Evolutionary conservation across 2,113 vertebrate genomes (phyloP).

Genomic region (Dasyurus viverrinus): DNA sequence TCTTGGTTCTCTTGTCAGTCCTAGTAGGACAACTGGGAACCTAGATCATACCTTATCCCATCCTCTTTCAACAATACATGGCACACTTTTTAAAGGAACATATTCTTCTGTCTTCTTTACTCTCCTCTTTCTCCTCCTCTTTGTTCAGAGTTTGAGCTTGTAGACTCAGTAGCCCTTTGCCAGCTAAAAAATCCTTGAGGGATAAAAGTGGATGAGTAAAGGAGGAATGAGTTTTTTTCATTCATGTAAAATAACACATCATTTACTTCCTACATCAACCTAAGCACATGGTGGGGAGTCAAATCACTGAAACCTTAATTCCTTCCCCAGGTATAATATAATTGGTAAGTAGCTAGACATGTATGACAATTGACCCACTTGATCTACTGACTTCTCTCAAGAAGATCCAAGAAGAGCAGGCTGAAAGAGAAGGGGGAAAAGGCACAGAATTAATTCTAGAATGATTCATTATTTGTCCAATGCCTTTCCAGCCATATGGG

Average conservation of each 20-base stretch:
- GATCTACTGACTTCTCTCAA: not conserved
- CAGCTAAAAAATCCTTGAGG: not conserved
- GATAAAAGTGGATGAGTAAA: slow-evolving; percentile 33
- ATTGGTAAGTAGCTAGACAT: slow-evolving; percentile 31
- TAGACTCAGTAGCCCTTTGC: not conserved
- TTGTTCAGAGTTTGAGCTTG: slow-evolving; percentile 14
- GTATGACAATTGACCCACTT: not conserved
- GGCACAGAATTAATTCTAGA: not conserved
- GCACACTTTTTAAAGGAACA: slow-evolving; percentile 6
- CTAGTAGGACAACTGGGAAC: slow-evolving; percentile 22
- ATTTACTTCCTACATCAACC: not conserved
- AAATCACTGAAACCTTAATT: not conserved
- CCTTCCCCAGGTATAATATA: not conserved
- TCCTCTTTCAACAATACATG: not conserved
- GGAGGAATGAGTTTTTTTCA: slow-evolving; percentile 16
- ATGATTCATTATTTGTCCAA: not conserved
- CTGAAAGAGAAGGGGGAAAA: not conserved
- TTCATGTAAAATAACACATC: slow-evolving; percentile 25
- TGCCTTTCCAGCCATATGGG: not conserved
- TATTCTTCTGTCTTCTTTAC: slow-evolving; percentile 28
- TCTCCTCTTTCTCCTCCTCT: not conserved
- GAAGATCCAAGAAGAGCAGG: not conserved
- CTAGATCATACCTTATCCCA: slow-evolving; percentile 27
- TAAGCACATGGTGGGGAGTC: not conserved
- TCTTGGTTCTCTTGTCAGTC: not conserved